Conservation (phyloP, 2,797 vertebrate genomes). For the Tachyglossus aculeatus region DNA sequence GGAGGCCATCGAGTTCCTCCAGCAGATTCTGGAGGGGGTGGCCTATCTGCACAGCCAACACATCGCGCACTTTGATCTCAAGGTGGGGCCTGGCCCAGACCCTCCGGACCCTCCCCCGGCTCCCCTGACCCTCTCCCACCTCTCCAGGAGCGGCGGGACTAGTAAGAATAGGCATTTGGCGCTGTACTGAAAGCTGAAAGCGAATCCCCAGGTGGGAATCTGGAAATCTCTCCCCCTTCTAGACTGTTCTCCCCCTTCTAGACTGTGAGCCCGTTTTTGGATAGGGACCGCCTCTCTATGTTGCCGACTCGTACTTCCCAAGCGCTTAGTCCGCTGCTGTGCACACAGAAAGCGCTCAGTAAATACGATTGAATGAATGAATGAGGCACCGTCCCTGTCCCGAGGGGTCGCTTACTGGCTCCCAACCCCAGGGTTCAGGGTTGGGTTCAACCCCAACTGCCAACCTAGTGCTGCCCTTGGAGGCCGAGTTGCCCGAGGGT, state of each 20-base stretch:
- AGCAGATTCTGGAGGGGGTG: conserved; percentile 79
- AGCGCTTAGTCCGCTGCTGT: no score
- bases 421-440: no score
- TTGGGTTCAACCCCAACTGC: no score
- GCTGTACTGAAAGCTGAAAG: background rate
- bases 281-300: no score
- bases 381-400: no score
- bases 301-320: no score
- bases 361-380: no score
- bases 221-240: no score
- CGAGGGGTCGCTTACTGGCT: no score
- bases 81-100: conserved; percentile 55
- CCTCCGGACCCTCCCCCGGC: background rate
- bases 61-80: conserved; percentile 82
- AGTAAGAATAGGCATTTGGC: background rate
- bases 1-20: conserved; percentile 81
- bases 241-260: no score
- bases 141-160: background rate
- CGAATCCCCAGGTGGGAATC: background rate
- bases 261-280: no score
- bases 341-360: no score
- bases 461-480: background rate
- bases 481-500: background rate
- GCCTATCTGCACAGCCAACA: conserved; percentile 72
- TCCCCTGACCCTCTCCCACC: background rate